These are phyloP conservation scores for Metridium senile DNA, from an alignment of 92 coral and sea anemone species.

Conservation along the genomic window DNA sequence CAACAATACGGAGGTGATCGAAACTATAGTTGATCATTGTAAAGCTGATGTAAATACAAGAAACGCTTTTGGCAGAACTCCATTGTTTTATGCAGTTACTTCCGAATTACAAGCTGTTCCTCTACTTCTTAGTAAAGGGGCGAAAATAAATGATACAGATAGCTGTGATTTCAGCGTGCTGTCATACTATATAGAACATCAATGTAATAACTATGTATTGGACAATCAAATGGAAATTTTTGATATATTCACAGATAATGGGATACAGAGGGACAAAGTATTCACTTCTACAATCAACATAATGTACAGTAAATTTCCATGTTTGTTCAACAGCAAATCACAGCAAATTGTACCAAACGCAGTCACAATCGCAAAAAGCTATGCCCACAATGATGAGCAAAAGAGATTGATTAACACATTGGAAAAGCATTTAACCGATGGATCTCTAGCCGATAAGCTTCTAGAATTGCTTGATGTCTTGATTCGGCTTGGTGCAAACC, in stretches of 20 bases:
- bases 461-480: not conserved
- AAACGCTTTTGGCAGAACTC: not conserved
- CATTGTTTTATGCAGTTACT: slow-evolving; percentile 3
- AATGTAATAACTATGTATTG: not conserved
- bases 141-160: slow-evolving; percentile 10
- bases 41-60: too few relatives aligned
- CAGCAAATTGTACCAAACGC: not conserved
- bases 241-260: not conserved
- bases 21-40: too few relatives aligned
- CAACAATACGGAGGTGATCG: too few relatives aligned
- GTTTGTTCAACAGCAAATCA: too few relatives aligned
- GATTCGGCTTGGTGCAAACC: slow-evolving; percentile 21
- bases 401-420: too few relatives aligned
- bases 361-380: not conserved
- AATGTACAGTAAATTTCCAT: not conserved
- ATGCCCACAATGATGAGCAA: not conserved
- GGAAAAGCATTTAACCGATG: too few relatives aligned
- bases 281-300: not conserved
- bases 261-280: too few relatives aligned
- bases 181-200: not conserved
- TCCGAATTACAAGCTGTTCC: not conserved
- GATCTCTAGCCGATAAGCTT: not conserved
- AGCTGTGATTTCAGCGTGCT: not conserved
- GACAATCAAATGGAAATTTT: not conserved
- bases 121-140: not conserved